Evolutionary conservation across 1,140 invertebrate species (phyloP).

Genomic region (Oryctes rhinoceros): DNA sequence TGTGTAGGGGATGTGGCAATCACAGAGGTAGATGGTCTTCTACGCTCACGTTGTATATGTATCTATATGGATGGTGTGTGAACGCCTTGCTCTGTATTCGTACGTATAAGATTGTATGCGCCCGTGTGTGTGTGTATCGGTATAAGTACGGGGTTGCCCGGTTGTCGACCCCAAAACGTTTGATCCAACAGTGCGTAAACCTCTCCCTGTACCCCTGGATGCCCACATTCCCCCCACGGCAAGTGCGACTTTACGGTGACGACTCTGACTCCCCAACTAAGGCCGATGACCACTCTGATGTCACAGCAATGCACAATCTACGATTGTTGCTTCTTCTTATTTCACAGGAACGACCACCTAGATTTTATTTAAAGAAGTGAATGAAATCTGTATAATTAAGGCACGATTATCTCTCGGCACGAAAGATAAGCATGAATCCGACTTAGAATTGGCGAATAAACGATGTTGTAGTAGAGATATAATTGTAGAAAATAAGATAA

Average conservation of each 20-base stretch:
- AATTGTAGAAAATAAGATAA: conserved; percentile 28
- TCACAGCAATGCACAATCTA: conserved; percentile 46
- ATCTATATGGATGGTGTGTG: conserved; percentile 18
- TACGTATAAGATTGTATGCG: conserved; percentile 34
- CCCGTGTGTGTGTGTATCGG: conserved; percentile 26
- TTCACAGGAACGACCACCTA: conserved; percentile 26
- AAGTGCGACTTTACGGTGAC: conserved; percentile 36
- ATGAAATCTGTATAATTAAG: conserved; percentile 23
- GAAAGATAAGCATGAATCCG: neutral
- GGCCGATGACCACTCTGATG: conserved; percentile 53
- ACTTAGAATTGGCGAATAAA: conserved; percentile 1
- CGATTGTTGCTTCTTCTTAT: conserved; percentile 37
- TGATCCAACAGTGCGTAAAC: conserved; percentile 50
- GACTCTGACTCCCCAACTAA: conserved; percentile 25
- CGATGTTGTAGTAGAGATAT: neutral
- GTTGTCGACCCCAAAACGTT: conserved; percentile 50
- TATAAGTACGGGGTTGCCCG: conserved; percentile 51
- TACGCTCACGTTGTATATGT: neutral
- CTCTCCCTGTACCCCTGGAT: conserved; percentile 47
- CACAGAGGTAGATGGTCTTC: conserved; percentile 20
- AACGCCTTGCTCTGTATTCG: conserved; percentile 31
- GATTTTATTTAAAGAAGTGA: conserved; percentile 16
- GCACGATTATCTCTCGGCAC: neutral
- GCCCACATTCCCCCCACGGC: conserved; percentile 36
- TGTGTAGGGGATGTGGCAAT: conserved; percentile 32